These are phyloP conservation scores for Bradypodion pumilum DNA, from an alignment of 2,797 vertebrate genomes.

Conservation along the genomic window DNA sequence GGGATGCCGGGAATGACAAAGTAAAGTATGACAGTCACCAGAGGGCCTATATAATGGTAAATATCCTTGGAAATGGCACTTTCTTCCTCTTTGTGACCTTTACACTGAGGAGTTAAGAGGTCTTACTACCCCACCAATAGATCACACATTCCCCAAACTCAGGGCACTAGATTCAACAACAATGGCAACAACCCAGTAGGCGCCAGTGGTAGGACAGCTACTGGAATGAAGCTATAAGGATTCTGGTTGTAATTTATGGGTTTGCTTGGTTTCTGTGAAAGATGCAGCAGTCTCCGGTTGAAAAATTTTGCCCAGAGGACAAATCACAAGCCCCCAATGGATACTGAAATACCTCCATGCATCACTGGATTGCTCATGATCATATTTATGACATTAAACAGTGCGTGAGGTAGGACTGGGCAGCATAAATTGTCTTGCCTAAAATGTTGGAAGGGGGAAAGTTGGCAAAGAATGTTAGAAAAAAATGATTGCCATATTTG, in stretches of 20 bases:
- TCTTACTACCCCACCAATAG: slow-evolving; percentile 12
- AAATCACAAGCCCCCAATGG: slow-evolving; percentile 24
- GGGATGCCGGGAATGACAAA: slow-evolving; percentile 21
- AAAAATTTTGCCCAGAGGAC: slow-evolving; percentile 29
- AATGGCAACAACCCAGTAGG: slow-evolving; percentile 29
- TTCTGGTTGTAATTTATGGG: slow-evolving; percentile 27
- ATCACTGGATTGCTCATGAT: neutral
- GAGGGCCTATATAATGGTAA: slow-evolving; percentile 31
- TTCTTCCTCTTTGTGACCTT: slow-evolving; percentile 34
- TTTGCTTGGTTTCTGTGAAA: slow-evolving; percentile 16
- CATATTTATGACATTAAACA: slow-evolving; percentile 1
- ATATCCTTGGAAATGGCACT: slow-evolving; percentile 16
- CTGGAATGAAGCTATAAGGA: slow-evolving; percentile 2
- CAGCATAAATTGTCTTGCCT: neutral
- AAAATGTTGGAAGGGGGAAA: neutral
- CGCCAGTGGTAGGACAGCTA: slow-evolving; percentile 29
- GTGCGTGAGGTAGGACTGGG: neutral
- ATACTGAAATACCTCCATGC: slow-evolving; percentile 21
- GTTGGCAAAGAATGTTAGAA: neutral
- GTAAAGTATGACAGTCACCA: slow-evolving; percentile 24
- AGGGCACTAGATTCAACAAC: slow-evolving; percentile 1
- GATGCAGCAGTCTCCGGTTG: neutral
- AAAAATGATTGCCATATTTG: neutral
- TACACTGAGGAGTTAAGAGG: slow-evolving; percentile 24
- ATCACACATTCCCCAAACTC: slow-evolving; percentile 17